These are phyloP conservation scores for Sylvia atricapilla DNA, from an alignment of 2,113 vertebrate species.

Conservation along the genomic window DNA sequence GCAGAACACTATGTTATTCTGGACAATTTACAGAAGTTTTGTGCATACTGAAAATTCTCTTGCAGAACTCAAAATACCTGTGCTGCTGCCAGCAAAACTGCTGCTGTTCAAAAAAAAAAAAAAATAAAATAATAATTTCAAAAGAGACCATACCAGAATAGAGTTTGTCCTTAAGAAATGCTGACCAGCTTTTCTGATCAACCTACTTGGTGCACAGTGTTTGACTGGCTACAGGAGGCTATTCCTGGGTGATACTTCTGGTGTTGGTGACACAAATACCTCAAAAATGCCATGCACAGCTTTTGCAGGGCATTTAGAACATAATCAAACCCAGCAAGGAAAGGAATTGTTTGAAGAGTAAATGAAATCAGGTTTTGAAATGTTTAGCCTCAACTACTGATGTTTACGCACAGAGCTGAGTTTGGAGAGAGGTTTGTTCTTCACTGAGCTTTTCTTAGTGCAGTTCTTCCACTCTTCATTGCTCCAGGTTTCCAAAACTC, in stretches of 20 bases:
- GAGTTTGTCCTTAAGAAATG: not conserved
- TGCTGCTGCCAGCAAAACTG: not conserved
- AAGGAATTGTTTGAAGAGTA: not conserved
- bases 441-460: not conserved
- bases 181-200: not conserved
- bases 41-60: not conserved
- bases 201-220: not conserved
- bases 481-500: not conserved
- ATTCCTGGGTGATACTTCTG: not conserved
- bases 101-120: not conserved
- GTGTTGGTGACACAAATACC: conserved; percentile 8
- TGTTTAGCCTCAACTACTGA: not conserved
- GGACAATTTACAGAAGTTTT: not conserved
- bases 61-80: not conserved
- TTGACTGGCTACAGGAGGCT: not conserved
- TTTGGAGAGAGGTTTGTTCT: not conserved
- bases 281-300: not conserved
- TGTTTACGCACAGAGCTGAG: not conserved
- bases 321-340: not conserved
- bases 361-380: not conserved
- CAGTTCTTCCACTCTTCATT: not conserved
- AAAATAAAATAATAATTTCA: not conserved
- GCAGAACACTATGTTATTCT: not conserved
- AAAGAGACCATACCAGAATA: not conserved
- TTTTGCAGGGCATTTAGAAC: not conserved